These are phyloP conservation scores for Nycticryphes semicollaris DNA, from an alignment of 2,113 vertebrate species.

Conservation along the genomic window DNA sequence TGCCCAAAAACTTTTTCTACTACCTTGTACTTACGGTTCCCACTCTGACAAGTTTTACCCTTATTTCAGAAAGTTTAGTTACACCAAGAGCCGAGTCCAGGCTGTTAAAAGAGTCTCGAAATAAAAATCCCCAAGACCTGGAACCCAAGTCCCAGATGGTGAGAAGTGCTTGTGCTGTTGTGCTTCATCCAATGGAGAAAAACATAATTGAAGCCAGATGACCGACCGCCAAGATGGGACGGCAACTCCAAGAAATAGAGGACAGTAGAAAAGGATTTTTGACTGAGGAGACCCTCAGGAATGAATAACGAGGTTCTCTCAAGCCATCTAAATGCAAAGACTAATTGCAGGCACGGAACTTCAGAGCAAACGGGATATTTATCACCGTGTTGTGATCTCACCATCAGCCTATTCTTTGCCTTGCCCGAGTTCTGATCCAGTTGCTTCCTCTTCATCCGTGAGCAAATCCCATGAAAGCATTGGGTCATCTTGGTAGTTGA, in stretches of 20 bases:
- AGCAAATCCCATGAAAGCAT: neutral
- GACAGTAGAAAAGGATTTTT: neutral
- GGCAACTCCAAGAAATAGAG: neutral
- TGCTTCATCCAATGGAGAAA: neutral
- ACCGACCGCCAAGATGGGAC: neutral
- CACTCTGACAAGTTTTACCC: neutral
- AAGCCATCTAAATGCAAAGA: neutral
- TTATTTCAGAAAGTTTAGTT: neutral
- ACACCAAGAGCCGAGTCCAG: neutral
- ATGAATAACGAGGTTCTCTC: neutral
- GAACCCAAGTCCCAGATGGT: neutral
- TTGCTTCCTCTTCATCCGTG: neutral
- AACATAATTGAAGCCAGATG: neutral
- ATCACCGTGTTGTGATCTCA: neutral
- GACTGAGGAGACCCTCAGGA: neutral
- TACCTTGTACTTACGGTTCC: neutral
- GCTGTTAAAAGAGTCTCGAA: neutral
- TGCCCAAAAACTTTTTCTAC: neutral
- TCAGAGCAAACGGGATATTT: neutral
- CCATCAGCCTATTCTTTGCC: neutral
- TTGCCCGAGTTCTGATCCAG: neutral
- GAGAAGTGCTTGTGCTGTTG: neutral
- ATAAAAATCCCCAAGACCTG: neutral
- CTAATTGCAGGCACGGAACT: neutral
- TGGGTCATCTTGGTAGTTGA: slow-evolving; percentile 34